A percentile compares a stretch with the other conserved stretches of the same genome.
Conservation (phyloP, 2,797 vertebrate species). For the Galagoides demidoff region DNA sequence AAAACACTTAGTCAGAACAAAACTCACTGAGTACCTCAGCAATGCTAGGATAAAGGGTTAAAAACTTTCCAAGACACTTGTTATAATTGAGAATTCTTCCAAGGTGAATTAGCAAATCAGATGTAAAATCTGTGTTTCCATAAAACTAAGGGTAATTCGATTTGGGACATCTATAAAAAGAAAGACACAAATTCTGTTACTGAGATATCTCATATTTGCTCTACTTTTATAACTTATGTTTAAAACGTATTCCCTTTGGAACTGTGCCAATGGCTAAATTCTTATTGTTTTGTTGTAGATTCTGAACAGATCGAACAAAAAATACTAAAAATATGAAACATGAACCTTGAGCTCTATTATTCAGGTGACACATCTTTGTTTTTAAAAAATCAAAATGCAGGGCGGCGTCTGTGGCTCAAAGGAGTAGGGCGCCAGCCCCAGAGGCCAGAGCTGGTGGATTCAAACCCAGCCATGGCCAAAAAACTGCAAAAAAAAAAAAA, state of each 20-base stretch:
- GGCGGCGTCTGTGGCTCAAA: too few relatives aligned
- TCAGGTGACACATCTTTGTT: not conserved
- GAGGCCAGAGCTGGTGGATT: too few relatives aligned
- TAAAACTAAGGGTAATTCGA: not conserved
- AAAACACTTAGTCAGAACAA: not conserved
- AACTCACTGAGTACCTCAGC: not conserved
- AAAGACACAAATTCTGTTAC: not conserved
- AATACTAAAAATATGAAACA: not conserved
- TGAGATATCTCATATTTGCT: not conserved
- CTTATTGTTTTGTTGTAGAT: not conserved
- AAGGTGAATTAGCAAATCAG: slow-evolving; percentile 10
- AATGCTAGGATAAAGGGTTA: not conserved
- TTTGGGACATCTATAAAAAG: not conserved
- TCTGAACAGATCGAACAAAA: not conserved
- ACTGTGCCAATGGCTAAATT: not conserved
- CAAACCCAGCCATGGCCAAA: too few relatives aligned
- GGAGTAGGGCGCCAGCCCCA: too few relatives aligned
- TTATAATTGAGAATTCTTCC: not conserved
- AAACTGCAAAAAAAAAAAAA: too few relatives aligned
- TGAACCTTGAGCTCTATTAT: not conserved
- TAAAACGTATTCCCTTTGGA: not conserved
- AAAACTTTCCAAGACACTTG: not conserved
- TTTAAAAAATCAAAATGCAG: not conserved
- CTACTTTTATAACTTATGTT: not conserved
- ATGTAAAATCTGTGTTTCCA: slow-evolving; percentile 19